These are phyloP conservation scores for Noctilio leporinus DNA, from an alignment of 2,113 vertebrate genomes.

Conservation along the genomic window DNA sequence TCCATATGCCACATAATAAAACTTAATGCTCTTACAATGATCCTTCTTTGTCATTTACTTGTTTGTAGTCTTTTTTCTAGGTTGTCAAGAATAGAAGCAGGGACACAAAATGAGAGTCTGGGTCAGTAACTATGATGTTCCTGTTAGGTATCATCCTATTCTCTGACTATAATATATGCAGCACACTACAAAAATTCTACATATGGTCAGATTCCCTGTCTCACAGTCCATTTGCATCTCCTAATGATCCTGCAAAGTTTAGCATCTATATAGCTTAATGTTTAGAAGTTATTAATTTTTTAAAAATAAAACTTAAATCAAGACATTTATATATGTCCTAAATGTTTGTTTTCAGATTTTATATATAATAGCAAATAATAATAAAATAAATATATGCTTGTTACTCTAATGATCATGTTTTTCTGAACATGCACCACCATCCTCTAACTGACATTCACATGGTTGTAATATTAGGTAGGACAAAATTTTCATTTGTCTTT, in stretches of 20 bases:
- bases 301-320: neutral
- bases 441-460: neutral
- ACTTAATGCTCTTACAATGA: neutral
- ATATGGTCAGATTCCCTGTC: neutral
- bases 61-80: neutral
- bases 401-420: neutral
- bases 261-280: neutral
- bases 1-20: neutral
- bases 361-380: neutral
- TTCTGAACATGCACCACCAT: neutral
- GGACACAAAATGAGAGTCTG: neutral
- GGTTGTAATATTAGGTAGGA: neutral
- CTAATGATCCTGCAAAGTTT: neutral
- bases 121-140: neutral
- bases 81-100: neutral
- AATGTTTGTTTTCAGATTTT: neutral
- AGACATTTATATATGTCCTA: neutral
- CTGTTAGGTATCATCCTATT: neutral
- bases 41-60: conserved; percentile 1
- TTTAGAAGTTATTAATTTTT: neutral
- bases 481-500: too few relatives aligned
- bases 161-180: neutral
- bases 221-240: neutral
- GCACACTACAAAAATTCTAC: neutral
- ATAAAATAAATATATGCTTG: neutral